Conservation (phyloP, 2,113 vertebrate species). For the Pandion haliaetus region DNA sequence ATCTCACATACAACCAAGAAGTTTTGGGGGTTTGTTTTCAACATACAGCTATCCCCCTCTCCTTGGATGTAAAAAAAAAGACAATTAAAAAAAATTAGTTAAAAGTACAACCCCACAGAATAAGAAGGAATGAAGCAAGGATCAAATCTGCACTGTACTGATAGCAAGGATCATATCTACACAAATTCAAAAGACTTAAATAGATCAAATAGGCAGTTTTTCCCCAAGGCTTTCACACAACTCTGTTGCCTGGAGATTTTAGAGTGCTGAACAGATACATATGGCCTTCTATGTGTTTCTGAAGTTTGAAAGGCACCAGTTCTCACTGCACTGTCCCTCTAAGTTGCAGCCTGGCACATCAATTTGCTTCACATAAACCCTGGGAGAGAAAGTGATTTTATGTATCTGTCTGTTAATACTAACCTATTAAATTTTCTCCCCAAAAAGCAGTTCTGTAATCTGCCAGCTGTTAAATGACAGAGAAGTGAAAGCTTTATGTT, state of each 20-base stretch:
- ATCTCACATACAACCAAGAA: background rate
- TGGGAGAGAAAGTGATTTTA: constrained; percentile 1
- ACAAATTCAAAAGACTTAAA: background rate
- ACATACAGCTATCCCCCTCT: background rate
- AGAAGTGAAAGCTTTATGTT: constrained; percentile 21
- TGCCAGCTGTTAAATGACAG: constrained; percentile 5
- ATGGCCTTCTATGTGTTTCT: background rate
- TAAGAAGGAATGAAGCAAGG: background rate
- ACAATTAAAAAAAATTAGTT: background rate
- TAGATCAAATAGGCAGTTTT: background rate
- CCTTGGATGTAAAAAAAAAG: background rate
- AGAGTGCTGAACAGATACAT: background rate
- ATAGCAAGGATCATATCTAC: background rate
- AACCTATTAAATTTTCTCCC: constrained; percentile 9
- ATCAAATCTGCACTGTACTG: background rate
- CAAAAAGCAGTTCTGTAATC: background rate
- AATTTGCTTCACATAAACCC: background rate
- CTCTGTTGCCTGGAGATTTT: background rate
- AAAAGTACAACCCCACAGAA: background rate
- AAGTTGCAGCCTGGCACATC: background rate
- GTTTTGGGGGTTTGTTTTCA: background rate
- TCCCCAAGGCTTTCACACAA: background rate
- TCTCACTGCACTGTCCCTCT: background rate
- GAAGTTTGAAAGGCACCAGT: background rate
- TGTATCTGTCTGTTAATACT: background rate